Evolutionary conservation across 2,888 invertebrate genomes (phyloP), one percentile per base, ranked within the genome.

Genomic region (Cheilosia vernalis): DNA sequence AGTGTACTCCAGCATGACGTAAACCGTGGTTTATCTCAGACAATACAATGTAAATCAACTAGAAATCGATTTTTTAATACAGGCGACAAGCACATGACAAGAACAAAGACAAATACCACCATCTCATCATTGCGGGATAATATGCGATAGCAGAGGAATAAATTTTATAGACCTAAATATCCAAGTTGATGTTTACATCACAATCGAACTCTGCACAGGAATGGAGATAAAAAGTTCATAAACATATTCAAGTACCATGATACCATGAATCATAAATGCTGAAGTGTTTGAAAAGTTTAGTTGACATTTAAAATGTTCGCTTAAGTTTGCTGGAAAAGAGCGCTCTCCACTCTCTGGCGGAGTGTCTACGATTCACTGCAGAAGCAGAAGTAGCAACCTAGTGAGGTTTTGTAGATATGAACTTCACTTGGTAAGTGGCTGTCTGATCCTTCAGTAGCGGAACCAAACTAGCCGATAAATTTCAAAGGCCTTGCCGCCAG

Each of bases 21-120:
- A 90, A 89, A 90, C 88, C 91, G 90, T 91, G 91, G 90, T 91
- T 91, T 91, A 91, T 91, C 91, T 88, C 90, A 89, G 89, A 90
- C 89, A 89, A 91, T 90, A 89, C 89, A 88, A 89, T 89, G 89
- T 89, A 90, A 91, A 90, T 89, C 90, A 89, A 90, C 88, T 87
- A 87, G 87, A 89, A 89, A 90, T 90, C 90, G 89, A 90, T 90
- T 88, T 84, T 86, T 82, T 80, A 84, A 85, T 86, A 77, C 79
- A 80, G 67, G 73, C 78, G 67, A 82, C 86, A 82, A 79, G 77
- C 56, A 86, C 86, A 78, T 82, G 78, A 77, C 67, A 86, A 82
- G 86, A 77, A 82, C 86, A 86, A 86, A 78, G 77, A 51, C 86
- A 86, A 86, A 86, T 82, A 86, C 82, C 86, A 78, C 81, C 85